These are phyloP conservation scores for Oedothorax gibbosus DNA, from an alignment of 1,140 invertebrate genomes.

Conservation along the genomic window DNA sequence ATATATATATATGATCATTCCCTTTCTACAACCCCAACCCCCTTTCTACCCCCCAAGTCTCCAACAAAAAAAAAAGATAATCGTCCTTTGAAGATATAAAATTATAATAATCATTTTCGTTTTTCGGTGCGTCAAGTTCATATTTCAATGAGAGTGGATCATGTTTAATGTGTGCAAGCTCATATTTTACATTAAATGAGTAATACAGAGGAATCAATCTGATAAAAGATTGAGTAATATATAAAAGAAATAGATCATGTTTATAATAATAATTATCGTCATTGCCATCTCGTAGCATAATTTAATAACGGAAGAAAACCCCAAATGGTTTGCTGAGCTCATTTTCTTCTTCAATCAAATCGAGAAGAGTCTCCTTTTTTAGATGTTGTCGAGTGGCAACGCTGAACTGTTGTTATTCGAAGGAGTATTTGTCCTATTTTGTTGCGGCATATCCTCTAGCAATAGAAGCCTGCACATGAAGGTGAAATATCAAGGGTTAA, in stretches of 20 bases:
- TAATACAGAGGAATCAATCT: background rate
- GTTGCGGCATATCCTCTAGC: too few relatives aligned
- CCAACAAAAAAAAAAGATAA: background rate
- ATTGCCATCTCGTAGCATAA: conserved; percentile 32
- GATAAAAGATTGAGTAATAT: conserved; percentile 9
- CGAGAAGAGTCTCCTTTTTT: conserved; percentile 4
- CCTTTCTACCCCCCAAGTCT: conserved; percentile 37
- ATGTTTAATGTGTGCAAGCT: conserved; percentile 37
- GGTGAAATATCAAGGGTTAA: too few relatives aligned
- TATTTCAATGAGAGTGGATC: too few relatives aligned
- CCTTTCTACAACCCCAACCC: conserved; percentile 15
- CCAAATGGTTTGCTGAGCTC: conserved; percentile 28
- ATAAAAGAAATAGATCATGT: conserved; percentile 8
- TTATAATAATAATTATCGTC: conserved; percentile 9
- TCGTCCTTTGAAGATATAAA: too few relatives aligned
- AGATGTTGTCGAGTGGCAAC: conserved; percentile 23
- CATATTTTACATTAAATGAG: conserved; percentile 42
- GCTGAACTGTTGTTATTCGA: conserved; percentile 20
- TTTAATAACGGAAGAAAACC: background rate
- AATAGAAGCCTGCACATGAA: too few relatives aligned
- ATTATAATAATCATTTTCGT: too few relatives aligned
- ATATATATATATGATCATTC: conserved; percentile 20
- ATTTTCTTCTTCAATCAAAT: conserved; percentile 30
- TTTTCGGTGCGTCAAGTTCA: too few relatives aligned
- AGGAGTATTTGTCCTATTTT: conserved; percentile 11